Evolutionary conservation across 2,113 vertebrate species (phyloP), one percentile per base, ranked within the genome.

Genomic region (Hipposideros armiger): DNA sequence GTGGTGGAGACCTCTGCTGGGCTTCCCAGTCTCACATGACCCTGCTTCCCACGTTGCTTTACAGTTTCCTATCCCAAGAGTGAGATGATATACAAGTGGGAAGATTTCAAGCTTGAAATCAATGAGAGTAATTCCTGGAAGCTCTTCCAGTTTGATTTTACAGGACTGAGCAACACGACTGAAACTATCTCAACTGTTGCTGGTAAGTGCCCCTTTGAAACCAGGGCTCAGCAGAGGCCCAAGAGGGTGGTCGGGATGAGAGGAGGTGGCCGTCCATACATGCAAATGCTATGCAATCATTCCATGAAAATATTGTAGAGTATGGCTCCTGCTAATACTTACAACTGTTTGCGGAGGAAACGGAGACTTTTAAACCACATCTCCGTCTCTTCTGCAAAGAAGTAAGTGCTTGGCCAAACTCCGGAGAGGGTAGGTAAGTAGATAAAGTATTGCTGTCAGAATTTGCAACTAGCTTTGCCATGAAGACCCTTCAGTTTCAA

Each of bases 121-220:
- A 98, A 98, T 0, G 98, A 98, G 96, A 98, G 98, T 90, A 98
- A 98, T 91, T 98, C 98, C 62, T 99, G 99, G 99, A 98, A 98
- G 88, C 98, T 99, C 45, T 99, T 98, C 72, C 98, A 99, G 94
- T 99, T 99, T 95, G 98, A 99, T 83, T 98, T 99, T 96, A 98
- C 96, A 0, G 98, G 98, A 52, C 95, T 99, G 76, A 98, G 98
- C 92, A 99, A 99, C 95, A 98, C 98, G 7, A 98, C 98, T 0
- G 98, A 99, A 78, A 97, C 97, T 15, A 92, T 99, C 69, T 97
- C 97, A 91, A 99, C 98, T 3, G 94, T 97, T 10, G 97, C 97
- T 98, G 99, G 98, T 99, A 96, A 97, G 98, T 95, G 42, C 24
- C 3, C 24, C 8, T n/a, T 60, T 94, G 64, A 28, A 78, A 15